A percentile compares a stretch with the other conserved stretches of the same genome.
These are phyloP conservation scores for Hozukius guyotensis DNA, from an alignment of 2,797 vertebrate genomes.

Conservation along the genomic window DNA sequence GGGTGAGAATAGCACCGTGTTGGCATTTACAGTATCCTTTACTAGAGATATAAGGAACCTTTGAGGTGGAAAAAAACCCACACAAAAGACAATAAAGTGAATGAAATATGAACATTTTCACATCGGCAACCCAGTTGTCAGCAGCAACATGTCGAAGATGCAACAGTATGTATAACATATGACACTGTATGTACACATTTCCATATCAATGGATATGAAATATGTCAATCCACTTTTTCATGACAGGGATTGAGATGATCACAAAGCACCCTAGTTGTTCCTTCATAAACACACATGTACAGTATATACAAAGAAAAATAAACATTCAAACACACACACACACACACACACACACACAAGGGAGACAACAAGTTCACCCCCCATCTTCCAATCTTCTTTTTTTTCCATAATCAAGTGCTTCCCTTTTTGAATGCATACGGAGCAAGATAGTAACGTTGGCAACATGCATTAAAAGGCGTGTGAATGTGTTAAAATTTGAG, in stretches of 20 bases:
- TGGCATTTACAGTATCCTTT: conserved; percentile 24
- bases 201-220: conserved; percentile 70
- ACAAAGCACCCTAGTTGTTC: conserved; percentile 24
- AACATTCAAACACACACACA: not conserved
- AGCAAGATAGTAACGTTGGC: conserved; percentile 19
- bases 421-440: conserved; percentile 62
- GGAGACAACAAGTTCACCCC: not conserved
- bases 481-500: conserved; percentile 15
- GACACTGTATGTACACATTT: conserved; percentile 63
- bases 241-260: conserved; percentile 40
- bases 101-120: conserved; percentile 47
- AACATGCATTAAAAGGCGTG: conserved; percentile 47
- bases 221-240: conserved; percentile 42
- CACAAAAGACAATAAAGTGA: not conserved
- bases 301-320: conserved; percentile 18
- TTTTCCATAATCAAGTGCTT: conserved; percentile 36
- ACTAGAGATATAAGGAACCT: not conserved
- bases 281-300: conserved; percentile 23
- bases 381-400: not conserved
- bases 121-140: conserved; percentile 54
- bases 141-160: conserved; percentile 44
- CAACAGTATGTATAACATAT: conserved; percentile 79
- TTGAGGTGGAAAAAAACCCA: not conserved
- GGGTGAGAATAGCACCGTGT: conserved; percentile 12
- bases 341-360: not conserved